phyloP scores from a whole-genome alignment of 2,113 vertebrate species.

The Sphyrna mokarran region DNA sequence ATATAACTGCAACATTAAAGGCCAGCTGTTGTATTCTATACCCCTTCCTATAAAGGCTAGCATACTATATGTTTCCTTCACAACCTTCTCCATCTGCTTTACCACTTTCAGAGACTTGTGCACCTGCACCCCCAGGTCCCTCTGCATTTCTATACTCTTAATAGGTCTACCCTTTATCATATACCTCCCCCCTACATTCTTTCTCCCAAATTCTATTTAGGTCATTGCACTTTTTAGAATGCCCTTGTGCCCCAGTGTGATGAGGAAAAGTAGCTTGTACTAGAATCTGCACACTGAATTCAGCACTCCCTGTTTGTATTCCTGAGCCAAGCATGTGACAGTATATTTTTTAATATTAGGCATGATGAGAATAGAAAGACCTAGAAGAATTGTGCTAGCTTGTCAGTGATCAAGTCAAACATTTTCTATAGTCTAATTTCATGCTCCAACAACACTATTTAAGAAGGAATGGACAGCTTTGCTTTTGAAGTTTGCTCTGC shows the following conservation, averaged over 20 bases:
- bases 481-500: not conserved
- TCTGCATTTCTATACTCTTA: no score
- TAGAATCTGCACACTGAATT: not conserved
- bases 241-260: not conserved
- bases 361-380: not conserved
- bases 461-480: not conserved
- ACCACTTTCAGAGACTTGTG: no score
- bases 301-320: not conserved
- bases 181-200: no score
- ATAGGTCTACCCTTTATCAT: no score
- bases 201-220: no score
- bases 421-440: not conserved
- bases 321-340: not conserved
- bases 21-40: no score
- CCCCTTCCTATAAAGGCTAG: no score
- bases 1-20: no score
- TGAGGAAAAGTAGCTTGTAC: not conserved
- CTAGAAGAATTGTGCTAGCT: not conserved
- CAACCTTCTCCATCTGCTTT: no score
- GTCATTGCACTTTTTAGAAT: not conserved
- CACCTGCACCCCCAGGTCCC: no score
- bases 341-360: not conserved
- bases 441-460: not conserved
- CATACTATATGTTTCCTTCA: no score
- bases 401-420: not conserved